These are phyloP conservation scores for Cynodonichthys magdalenae DNA, from an alignment of 2,797 vertebrate species.

Conservation along the genomic window DNA sequence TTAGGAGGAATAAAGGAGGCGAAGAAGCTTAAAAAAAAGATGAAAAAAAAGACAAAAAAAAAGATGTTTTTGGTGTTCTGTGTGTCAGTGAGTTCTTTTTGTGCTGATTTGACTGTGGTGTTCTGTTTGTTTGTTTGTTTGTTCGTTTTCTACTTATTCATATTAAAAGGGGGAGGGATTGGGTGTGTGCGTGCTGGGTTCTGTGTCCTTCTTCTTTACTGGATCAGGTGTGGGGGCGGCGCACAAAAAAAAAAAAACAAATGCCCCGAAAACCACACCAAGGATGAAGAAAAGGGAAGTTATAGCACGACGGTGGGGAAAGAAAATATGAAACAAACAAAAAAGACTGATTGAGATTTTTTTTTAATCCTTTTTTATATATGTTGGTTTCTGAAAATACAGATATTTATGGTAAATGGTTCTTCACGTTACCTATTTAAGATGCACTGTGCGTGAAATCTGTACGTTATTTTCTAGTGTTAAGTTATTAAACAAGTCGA, in stretches of 20 bases:
- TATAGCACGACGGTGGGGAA: constrained; percentile 57
- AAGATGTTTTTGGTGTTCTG: constrained; percentile 84
- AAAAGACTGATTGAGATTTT: constrained; percentile 71
- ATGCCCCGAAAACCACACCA: constrained; percentile 34
- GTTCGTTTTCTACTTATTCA: constrained; percentile 81
- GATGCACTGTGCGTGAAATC: constrained; percentile 85
- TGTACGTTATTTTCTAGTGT: constrained; percentile 83
- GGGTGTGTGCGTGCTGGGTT: constrained; percentile 52
- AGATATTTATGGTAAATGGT: constrained; percentile 87
- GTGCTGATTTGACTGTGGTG: constrained; percentile 85
- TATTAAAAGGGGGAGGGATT: constrained; percentile 51
- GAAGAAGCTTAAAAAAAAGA: constrained; percentile 54
- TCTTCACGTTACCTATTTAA: constrained; percentile 86
- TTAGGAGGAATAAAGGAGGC: constrained; percentile 55
- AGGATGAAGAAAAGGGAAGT: constrained; percentile 62
- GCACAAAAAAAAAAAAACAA: constrained; percentile 12
- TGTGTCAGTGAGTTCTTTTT: constrained; percentile 84
- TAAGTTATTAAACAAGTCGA: constrained; percentile 82
- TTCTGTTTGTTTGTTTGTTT: constrained; percentile 74
- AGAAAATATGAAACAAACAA: constrained; percentile 57
- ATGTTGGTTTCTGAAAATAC: constrained; percentile 83
- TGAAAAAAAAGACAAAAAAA: constrained; percentile 52
- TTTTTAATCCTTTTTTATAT: constrained; percentile 68
- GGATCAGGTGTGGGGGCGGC: constrained; percentile 37
- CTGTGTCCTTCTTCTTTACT: constrained; percentile 62